Conservation (phyloP, 2,797 vertebrate genomes). For the Gallinago stenura region DNA sequence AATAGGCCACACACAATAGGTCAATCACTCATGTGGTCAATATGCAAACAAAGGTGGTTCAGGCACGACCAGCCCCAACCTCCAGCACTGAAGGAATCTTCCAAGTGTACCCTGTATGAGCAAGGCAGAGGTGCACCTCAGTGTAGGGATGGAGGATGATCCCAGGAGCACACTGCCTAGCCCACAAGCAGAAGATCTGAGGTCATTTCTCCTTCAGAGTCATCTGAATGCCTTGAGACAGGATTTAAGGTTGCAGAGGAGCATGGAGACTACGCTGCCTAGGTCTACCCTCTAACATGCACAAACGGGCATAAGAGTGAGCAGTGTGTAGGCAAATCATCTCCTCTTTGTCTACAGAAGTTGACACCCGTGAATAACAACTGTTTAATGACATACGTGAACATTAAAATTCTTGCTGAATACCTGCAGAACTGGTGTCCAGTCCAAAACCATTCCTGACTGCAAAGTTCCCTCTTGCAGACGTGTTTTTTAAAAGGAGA, state of each 20-base stretch:
- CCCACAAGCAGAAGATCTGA: not conserved
- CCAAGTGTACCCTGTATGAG: rapidly evolving
- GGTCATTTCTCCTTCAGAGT: not conserved
- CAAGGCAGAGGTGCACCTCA: not conserved
- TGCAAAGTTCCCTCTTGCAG: not conserved
- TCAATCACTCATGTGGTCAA: not conserved
- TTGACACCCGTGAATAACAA: not conserved
- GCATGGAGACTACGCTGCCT: not conserved
- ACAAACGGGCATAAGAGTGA: rapidly evolving
- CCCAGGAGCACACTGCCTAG: not conserved
- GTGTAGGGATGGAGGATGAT: not conserved
- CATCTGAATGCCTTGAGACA: not conserved
- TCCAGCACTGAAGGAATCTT: not conserved
- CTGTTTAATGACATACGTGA: rapidly evolving
- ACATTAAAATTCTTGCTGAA: not conserved
- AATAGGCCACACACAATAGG: too few species aligned
- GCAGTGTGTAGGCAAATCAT: not conserved
- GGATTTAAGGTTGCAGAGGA: not conserved
- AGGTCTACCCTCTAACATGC: not conserved
- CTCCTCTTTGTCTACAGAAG: not conserved
- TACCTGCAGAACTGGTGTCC: not conserved
- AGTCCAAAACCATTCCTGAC: not conserved
- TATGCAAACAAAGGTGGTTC: rapidly evolving
- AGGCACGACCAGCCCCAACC: rapidly evolving
- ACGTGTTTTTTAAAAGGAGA: not conserved